Percentiles rank a stretch among this genome's conserved stretches.
Conservation (phyloP, 2,113 vertebrate genomes). For the Euleptes europaea region DNA sequence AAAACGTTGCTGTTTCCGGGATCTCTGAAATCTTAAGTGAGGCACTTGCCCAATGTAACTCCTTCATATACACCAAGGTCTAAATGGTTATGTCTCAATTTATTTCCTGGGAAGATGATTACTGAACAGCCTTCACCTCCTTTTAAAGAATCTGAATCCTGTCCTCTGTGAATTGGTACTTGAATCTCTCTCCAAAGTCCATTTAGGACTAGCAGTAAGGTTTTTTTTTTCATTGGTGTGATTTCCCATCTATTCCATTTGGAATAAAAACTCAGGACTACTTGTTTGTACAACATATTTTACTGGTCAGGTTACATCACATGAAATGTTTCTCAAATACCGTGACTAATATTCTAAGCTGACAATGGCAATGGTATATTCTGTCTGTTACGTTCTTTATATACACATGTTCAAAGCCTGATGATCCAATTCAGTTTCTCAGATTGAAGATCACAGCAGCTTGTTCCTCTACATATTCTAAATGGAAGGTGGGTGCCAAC, state of each 20-base stretch:
- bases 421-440: background rate
- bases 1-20: background rate
- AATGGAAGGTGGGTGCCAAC: conserved; percentile 2
- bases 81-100: background rate
- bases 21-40: too few species aligned
- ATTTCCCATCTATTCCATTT: background rate
- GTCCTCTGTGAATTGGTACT: background rate
- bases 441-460: background rate
- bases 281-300: conserved; percentile 7
- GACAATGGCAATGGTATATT: background rate
- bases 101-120: background rate
- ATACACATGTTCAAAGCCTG: background rate
- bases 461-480: background rate
- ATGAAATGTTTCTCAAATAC: background rate
- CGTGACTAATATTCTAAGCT: background rate
- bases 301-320: background rate
- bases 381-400: background rate
- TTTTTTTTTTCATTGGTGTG: background rate
- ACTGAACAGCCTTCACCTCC: background rate
- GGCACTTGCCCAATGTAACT: too few species aligned
- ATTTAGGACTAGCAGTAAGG: background rate
- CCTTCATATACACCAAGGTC: background rate
- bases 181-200: background rate
- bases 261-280: conserved; percentile 6
- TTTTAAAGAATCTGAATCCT: background rate